Percentiles rank a stretch among this genome's conserved stretches.
Conservation (phyloP, 2,888 invertebrate genomes). For the Ichneumoninae sp. region DNA sequence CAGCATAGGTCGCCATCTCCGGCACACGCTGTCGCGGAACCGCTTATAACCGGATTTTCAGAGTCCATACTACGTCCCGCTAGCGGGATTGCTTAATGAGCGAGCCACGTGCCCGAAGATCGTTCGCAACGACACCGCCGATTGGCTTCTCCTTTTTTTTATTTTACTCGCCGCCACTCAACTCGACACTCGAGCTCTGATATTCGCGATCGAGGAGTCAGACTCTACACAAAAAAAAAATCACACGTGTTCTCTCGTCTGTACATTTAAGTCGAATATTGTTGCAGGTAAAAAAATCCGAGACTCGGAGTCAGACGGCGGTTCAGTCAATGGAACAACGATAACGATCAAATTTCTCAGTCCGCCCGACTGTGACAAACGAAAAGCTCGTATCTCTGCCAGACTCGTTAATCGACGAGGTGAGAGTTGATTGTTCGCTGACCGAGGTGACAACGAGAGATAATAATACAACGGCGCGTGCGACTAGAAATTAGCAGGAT, state of each 20-base stretch:
- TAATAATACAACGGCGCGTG: background rate
- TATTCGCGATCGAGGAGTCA: background rate
- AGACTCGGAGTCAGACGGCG: background rate
- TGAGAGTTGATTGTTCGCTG: slow-evolving; percentile 8
- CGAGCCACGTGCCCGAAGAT: slow-evolving; percentile 41
- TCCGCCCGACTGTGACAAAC: background rate
- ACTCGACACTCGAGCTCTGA: background rate
- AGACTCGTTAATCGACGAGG: slow-evolving; percentile 17
- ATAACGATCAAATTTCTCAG: slow-evolving; percentile 24
- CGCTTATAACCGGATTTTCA: slow-evolving; percentile 63
- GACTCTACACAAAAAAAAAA: background rate
- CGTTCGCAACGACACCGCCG: slow-evolving; percentile 29
- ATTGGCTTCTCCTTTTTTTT: background rate
- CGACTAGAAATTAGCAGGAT: background rate
- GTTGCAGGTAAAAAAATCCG: slow-evolving; percentile 1
- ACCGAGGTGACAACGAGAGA: slow-evolving; percentile 23
- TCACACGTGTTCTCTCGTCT: background rate
- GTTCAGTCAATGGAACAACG: slow-evolving; percentile 52
- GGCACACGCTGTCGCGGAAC: slow-evolving; percentile 36
- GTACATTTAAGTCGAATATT: background rate
- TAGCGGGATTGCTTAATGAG: slow-evolving; percentile 39
- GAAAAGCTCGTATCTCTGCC: background rate
- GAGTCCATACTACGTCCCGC: slow-evolving; percentile 41
- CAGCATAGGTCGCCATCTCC: background rate
- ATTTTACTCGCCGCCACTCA: background rate